Evolutionary conservation across 2,888 invertebrate genomes (phyloP).

Genomic region (Abrostola triplasia): DNA sequence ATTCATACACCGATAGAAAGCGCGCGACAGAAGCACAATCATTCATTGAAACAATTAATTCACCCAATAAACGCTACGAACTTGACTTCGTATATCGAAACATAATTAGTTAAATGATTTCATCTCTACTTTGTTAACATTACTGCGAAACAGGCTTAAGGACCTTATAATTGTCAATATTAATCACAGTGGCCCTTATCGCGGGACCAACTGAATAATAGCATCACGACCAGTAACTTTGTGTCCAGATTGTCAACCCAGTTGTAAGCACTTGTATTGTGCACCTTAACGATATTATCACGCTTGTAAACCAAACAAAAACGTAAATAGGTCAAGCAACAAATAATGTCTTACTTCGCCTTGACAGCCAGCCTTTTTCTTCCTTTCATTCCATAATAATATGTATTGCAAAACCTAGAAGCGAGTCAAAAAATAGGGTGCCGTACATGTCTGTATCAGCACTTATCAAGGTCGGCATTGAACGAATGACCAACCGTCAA

Average conservation of each 20-base stretch:
- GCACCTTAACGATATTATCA: slow-evolving; percentile 29
- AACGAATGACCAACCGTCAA: slow-evolving; percentile 1
- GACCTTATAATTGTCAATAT: slow-evolving; percentile 39
- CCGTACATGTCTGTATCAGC: slow-evolving; percentile 23
- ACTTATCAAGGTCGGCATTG: slow-evolving; percentile 6
- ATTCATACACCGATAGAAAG: too few species aligned
- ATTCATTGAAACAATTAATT: too few species aligned
- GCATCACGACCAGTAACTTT: slow-evolving; percentile 48
- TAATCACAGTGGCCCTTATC: slow-evolving; percentile 44
- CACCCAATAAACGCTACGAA: too few species aligned
- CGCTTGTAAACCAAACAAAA: too few species aligned
- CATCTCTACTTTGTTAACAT: slow-evolving; percentile 16
- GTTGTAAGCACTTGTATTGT: slow-evolving; percentile 33
- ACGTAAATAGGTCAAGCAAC: too few species aligned
- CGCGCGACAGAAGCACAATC: too few species aligned
- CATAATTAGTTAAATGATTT: neutral
- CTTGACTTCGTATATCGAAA: too few species aligned
- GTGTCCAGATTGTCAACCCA: slow-evolving; percentile 44
- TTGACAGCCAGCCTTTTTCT: too few species aligned
- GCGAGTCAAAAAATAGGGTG: slow-evolving; percentile 2
- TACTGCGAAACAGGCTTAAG: slow-evolving; percentile 22
- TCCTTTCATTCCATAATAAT: too few species aligned
- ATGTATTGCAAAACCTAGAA: too few species aligned
- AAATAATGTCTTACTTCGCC: too few species aligned
- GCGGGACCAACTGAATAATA: slow-evolving; percentile 40